Base-by-base conservation (phyloP, 1,140 invertebrate species). In the Pogonognathellus flavescens region DNA sequence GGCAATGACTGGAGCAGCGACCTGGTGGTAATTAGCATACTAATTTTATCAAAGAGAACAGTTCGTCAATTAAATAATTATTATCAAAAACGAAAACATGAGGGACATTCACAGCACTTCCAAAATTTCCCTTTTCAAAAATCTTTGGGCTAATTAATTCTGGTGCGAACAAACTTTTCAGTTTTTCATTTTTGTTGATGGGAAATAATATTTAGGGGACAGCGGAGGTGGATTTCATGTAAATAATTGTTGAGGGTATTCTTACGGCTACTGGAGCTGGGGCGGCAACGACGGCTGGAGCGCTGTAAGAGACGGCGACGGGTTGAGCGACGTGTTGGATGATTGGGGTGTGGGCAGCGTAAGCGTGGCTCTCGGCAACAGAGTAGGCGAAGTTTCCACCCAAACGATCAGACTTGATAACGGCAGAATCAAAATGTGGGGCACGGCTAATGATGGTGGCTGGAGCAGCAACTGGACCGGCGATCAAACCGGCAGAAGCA, bases 371-470 rank as follows among this genome's bases (percentile, higher is more conserved):
- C 89, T 93, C 92, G 76, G 91, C 89, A 82, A 91, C 90, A 86
- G 90, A 91, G 90, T 93, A 93, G 50, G 92, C 92, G 89, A 93
- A 93, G 91, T 92, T 92, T 70, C 92, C 91, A n/a, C 92, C 92
- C 41, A 93, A 87, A 11, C 92, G 89, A 88, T 92, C 91, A 55
- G 90, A 91, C 87, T 92, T 90, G 89, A 93, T 91, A 57, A 88
- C 90, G 80, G 92, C 92, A 76, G 90, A 91, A 90, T 93, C 92
- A 84, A 91, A 89, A 85, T 89, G 89, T 7, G 92, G 92, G 10
- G 91, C 90, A 57, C 92, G 90, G 57, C 92, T 89, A 10, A 92
- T 76, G 22, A 90, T 88, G 49, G 91, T 87, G 7, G 82, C 88
- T 14, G 83, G 85, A 49, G 86, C 22, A 13, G 80, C 41, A 41